phyloP scores from a whole-genome alignment of 1,140 invertebrate genomes.

The Harpegnathos saltator region DNA sequence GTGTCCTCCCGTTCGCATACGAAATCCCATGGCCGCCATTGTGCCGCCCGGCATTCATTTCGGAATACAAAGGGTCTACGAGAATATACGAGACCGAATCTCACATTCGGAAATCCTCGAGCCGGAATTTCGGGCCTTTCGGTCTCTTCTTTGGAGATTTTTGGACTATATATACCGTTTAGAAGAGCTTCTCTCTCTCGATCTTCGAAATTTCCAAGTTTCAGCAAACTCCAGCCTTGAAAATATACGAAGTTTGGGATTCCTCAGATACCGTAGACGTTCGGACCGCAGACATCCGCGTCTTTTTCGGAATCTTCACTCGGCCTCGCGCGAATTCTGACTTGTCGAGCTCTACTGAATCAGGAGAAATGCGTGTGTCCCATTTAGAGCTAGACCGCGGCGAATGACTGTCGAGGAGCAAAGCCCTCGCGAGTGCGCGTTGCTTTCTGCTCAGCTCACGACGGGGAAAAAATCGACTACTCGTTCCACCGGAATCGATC shows the following conservation, averaged over 20 bases:
- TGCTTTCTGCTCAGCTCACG: neutral
- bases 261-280: too few species aligned
- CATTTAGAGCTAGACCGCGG: neutral
- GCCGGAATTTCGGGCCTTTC: too few species aligned
- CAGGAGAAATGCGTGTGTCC: neutral
- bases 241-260: too few species aligned
- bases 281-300: too few species aligned
- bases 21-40: slow-evolving; percentile 58
- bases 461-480: slow-evolving; percentile 8
- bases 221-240: too few species aligned
- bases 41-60: slow-evolving; percentile 53
- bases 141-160: too few species aligned
- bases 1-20: slow-evolving; percentile 65
- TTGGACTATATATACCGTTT: too few species aligned
- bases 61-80: slow-evolving; percentile 56
- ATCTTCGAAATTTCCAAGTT: too few species aligned
- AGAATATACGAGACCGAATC: neutral
- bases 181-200: too few species aligned
- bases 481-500: slow-evolving; percentile 37
- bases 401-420: neutral
- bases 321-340: too few species aligned
- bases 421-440: neutral
- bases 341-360: neutral
- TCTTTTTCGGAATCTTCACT: too few species aligned
- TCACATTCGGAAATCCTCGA: too few species aligned